A percentile compares a stretch with the other conserved stretches of the same genome.
These are phyloP conservation scores for Eupithecia tripunctaria DNA, from an alignment of 2,888 invertebrate species.

Conservation along the genomic window DNA sequence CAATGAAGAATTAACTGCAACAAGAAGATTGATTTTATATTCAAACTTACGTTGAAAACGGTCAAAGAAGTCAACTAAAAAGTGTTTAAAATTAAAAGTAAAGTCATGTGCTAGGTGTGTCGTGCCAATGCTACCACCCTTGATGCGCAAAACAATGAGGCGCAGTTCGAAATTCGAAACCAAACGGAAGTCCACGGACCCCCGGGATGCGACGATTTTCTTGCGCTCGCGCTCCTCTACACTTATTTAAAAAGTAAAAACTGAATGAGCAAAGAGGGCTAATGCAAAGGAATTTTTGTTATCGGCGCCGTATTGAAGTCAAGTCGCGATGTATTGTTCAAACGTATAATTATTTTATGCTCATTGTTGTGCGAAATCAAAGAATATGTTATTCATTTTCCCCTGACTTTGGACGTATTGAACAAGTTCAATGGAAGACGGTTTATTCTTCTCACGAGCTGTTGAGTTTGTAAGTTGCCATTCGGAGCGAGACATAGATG, in stretches of 20 bases:
- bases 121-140: conserved; percentile 61
- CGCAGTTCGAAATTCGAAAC: conserved; percentile 72
- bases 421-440: conserved; percentile 73
- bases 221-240: conserved; percentile 70
- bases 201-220: conserved; percentile 79
- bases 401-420: conserved; percentile 80
- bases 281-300: conserved; percentile 69
- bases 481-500: neutral
- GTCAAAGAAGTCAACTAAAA: conserved; percentile 24
- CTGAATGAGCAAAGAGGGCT: conserved; percentile 65
- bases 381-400: conserved; percentile 80
- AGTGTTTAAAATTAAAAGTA: conserved; percentile 29
- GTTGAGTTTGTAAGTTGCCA: conserved; percentile 55
- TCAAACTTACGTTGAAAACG: neutral
- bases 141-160: conserved; percentile 69
- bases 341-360: conserved; percentile 78
- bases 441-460: conserved; percentile 83
- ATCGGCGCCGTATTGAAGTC: conserved; percentile 76
- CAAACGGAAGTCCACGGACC: conserved; percentile 80
- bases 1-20: conserved; percentile 27
- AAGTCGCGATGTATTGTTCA: conserved; percentile 78
- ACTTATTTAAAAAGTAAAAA: conserved; percentile 47
- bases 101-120: conserved; percentile 31
- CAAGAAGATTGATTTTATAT: conserved; percentile 4
- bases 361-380: conserved; percentile 79